Evolutionary conservation across 2,113 vertebrate genomes (phyloP).

Genomic region (Climacteris rufus): DNA sequence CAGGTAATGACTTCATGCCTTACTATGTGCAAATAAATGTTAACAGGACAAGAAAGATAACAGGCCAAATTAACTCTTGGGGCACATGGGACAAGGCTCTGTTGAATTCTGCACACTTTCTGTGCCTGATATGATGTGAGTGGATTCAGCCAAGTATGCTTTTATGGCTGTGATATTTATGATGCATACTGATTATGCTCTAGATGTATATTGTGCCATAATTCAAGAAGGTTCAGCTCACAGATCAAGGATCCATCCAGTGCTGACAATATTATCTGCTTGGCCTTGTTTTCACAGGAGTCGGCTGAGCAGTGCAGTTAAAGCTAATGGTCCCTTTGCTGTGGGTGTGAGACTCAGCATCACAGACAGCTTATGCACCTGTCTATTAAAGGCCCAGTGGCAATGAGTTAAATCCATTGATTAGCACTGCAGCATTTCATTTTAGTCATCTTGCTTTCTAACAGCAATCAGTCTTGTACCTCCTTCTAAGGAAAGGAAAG

Average conservation of each 20-base stretch:
- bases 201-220: background rate
- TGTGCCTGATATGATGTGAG: background rate
- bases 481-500: background rate
- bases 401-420: background rate
- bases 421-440: background rate
- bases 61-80: constrained; percentile 8
- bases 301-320: background rate
- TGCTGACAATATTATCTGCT: background rate
- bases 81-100: background rate
- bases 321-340: background rate
- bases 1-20: constrained; percentile 38
- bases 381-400: background rate
- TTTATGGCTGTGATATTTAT: background rate
- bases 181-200: background rate
- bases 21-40: constrained; percentile 45
- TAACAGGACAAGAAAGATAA: constrained; percentile 31
- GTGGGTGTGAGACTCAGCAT: background rate
- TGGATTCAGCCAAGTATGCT: background rate
- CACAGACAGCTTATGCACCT: background rate
- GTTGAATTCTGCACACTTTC: background rate
- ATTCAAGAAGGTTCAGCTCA: background rate
- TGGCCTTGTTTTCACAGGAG: background rate
- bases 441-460: background rate
- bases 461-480: background rate
- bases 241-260: background rate